Base-by-base conservation (phyloP, 2,888 invertebrate genomes). In the Corbicula japonica region DNA sequence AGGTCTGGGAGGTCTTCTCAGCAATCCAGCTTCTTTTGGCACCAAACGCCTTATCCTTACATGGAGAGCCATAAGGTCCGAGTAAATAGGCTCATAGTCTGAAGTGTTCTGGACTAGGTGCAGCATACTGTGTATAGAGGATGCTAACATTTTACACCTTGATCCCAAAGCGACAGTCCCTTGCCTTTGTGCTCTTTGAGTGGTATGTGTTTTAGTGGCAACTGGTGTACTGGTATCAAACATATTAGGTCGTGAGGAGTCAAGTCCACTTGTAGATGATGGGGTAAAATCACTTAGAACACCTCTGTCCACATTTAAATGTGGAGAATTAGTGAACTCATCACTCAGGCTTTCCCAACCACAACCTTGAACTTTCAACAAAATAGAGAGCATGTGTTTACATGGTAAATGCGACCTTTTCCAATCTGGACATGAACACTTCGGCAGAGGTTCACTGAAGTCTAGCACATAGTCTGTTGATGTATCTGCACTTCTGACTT, bases 331-430 rank as follows among this genome's bases (percentile, higher is more conserved):
- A 10, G 26, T 32, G 52, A 38, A 71, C 10, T 46, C 65, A 23
- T 52, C 30, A 21, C 56, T 44, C 15, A 73, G 48, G 12, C n/a
- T 18, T 18, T 65, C n/a, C 65, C 73, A 73, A 38, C 48, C 58
- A 21, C 26, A 44, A 23, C 46, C 56, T 23, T 54, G 65, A 56
- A 56, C 30, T 15, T 56, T 44, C 21, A 56, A n/a, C 50, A 72
- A 30, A n/a, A 63, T 56, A 56, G 41, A 30, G 2, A 73, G 58
- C 63, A 73, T 73, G 35, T 73, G 73, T 35, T 73, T 73, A 54
- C 73, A 73, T 34, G 73, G 73, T 23, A 41, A 46, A 10, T 73
- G 63, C 12, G 54, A 28, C 28, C 35, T 73, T 28, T 46, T 32
- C 58, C 58, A 73, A 35, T 73, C 73, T 18, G 15, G 10, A 65